A percentile compares a stretch with the other conserved stretches of the same genome.
These are phyloP conservation scores for Choloepus didactylus DNA, from an alignment of 2,797 vertebrate genomes.

Conservation along the genomic window DNA sequence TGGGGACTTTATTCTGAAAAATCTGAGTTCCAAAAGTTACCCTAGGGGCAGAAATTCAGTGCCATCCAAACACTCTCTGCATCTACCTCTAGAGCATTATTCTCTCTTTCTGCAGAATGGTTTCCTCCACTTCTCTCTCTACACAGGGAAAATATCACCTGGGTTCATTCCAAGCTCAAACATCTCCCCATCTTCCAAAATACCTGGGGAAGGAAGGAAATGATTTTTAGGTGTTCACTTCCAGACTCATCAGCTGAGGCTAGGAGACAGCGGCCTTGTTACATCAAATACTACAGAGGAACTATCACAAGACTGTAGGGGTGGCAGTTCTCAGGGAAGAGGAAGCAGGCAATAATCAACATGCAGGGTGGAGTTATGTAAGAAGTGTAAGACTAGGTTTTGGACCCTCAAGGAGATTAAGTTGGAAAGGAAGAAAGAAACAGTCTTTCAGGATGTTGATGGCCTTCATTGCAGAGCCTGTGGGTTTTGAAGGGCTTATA, in stretches of 20 bases:
- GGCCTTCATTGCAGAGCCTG: not conserved
- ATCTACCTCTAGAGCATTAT: not conserved
- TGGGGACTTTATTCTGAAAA: constrained; percentile 6
- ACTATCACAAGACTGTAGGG: not conserved
- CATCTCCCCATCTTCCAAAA: constrained; percentile 24
- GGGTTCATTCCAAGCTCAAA: not conserved
- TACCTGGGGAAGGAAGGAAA: not conserved
- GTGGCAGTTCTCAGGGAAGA: not conserved
- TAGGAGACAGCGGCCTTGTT: not conserved
- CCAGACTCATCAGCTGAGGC: not conserved
- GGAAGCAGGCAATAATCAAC: not conserved
- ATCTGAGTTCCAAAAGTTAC: not conserved
- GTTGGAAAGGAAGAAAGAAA: constrained; percentile 38
- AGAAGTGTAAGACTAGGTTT: not conserved
- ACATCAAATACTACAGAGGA: not conserved
- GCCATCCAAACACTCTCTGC: no score
- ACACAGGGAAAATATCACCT: not conserved
- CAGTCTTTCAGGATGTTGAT: not conserved
- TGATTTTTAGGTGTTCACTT: not conserved
- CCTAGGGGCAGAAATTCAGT: not conserved
- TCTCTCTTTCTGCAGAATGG: not conserved
- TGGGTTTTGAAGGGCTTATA: not conserved
- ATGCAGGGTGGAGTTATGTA: not conserved
- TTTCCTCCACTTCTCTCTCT: not conserved
- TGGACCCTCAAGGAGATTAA: not conserved